These are phyloP conservation scores for Rhizoglyphus robini DNA, from an alignment of 1,140 invertebrate species.

Conservation along the genomic window DNA sequence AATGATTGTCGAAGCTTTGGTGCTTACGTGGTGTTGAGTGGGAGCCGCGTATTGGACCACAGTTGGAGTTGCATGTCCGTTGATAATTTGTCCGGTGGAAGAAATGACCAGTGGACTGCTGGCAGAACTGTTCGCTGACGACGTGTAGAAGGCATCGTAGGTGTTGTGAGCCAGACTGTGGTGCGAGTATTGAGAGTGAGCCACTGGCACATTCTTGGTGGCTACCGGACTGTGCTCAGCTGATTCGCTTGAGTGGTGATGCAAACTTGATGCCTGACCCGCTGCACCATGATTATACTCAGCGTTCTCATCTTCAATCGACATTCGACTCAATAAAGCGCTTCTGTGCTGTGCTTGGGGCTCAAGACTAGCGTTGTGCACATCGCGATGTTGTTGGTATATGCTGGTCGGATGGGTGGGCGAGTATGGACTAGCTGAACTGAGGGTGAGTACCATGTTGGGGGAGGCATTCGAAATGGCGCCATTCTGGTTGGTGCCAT, in stretches of 20 bases:
- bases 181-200: background rate
- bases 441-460: background rate
- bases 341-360: background rate
- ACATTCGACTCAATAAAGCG: background rate
- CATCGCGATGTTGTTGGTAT: conserved; percentile 10
- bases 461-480: background rate
- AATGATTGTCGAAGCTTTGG: no score
- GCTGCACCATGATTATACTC: background rate
- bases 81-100: background rate
- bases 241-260: background rate
- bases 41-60: background rate
- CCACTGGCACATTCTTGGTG: background rate
- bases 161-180: background rate
- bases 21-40: no score
- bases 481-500: conserved; percentile 1
- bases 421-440: background rate
- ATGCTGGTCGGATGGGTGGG: background rate
- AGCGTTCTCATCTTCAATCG: background rate
- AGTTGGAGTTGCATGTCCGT: background rate
- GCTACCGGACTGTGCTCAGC: background rate
- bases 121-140: background rate
- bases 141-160: background rate
- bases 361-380: no score
- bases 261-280: background rate
- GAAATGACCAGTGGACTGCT: background rate